Evolutionary conservation across 2,888 invertebrate species (phyloP).

Genomic region (Zaprionus obscuricornis): DNA sequence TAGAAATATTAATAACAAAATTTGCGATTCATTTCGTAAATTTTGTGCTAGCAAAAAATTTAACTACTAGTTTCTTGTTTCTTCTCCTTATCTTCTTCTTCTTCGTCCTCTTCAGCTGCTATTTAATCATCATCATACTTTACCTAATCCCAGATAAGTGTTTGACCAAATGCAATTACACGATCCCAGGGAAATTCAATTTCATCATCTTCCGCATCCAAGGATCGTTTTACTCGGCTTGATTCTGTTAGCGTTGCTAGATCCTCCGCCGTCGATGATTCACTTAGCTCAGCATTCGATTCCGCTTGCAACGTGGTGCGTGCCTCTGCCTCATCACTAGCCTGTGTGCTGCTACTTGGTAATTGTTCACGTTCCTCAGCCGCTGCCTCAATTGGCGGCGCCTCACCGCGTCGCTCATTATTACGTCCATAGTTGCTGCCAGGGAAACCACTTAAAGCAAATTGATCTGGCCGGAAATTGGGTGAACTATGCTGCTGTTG

Average conservation of each 20-base stretch:
- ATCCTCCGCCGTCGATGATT: conserved; percentile 44
- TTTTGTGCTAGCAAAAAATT: conserved; percentile 59
- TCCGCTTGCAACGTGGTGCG: conserved; percentile 67
- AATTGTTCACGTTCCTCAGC: conserved; percentile 54
- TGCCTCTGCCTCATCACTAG: conserved; percentile 62
- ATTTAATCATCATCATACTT: not conserved
- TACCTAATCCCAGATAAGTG: conserved; percentile 87
- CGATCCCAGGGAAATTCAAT: conserved; percentile 92
- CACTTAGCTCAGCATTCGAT: conserved; percentile 33
- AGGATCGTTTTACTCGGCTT: conserved; percentile 69
- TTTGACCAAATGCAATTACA: conserved; percentile 88
- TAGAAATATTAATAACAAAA: conserved; percentile 31
- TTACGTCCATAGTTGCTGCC: conserved; percentile 81
- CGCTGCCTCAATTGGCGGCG: conserved; percentile 78
- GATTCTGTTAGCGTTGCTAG: conserved; percentile 47
- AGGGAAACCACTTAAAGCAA: conserved; percentile 77
- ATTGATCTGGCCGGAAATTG: conserved; percentile 80
- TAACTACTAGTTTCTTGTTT: conserved; percentile 47
- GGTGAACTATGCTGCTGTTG: conserved; percentile 67
- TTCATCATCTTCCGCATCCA: conserved; percentile 73
- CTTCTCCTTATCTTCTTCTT: not conserved
- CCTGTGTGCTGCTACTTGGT: conserved; percentile 70
- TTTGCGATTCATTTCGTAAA: conserved; percentile 24
- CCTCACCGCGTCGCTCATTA: conserved; percentile 81
- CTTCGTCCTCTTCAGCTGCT: too few relatives aligned